Conservation (phyloP, 92 coral and sea anemone genomes). For the Pocillopora meandrina region DNA sequence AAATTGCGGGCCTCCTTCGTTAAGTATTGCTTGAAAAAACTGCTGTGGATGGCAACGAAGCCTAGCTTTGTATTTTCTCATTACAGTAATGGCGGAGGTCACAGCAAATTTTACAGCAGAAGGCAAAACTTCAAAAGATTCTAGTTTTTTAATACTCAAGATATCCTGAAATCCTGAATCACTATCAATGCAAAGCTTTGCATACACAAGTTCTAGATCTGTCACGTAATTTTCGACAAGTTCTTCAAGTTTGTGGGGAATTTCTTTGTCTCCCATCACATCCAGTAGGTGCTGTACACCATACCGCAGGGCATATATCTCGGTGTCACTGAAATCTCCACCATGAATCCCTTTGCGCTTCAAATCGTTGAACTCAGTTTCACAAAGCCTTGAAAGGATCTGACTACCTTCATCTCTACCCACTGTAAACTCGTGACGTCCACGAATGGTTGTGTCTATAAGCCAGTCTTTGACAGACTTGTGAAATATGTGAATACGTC, state of each 20-base stretch:
- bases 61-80: background rate
- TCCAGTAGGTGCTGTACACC: slow-evolving; percentile 9
- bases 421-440: slow-evolving; percentile 27
- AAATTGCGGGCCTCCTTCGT: background rate
- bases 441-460: background rate
- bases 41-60: background rate
- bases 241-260: background rate
- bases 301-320: slow-evolving; percentile 10
- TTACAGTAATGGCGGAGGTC: background rate
- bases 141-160: background rate
- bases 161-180: background rate
- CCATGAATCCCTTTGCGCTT: background rate
- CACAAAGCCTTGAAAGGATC: slow-evolving; percentile 47
- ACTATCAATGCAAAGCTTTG: slow-evolving; percentile 25
- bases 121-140: slow-evolving; percentile 68
- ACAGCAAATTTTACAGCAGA: background rate
- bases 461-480: slow-evolving; percentile 62
- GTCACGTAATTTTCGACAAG: background rate
- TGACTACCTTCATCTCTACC: slow-evolving; percentile 38
- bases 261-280: background rate
- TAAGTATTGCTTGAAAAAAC: background rate
- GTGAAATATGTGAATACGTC: slow-evolving; percentile 47
- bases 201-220: background rate
- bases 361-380: slow-evolving; percentile 1
- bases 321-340: background rate